Conservation (phyloP, 2,113 vertebrate species). For the Pomatostomus ruficeps region DNA sequence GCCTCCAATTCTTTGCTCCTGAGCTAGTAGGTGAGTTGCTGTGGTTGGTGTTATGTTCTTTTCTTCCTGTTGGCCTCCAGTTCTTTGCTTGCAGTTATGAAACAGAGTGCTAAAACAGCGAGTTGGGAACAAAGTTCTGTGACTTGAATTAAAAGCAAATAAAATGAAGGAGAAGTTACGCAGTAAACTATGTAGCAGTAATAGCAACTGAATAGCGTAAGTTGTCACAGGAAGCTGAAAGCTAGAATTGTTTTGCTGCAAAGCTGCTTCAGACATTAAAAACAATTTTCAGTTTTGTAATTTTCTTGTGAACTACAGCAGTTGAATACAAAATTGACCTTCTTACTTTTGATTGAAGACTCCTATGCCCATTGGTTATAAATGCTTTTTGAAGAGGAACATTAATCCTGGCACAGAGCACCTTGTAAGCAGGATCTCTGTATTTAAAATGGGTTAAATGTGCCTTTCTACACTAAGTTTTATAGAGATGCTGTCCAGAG, state of each 20-base stretch:
- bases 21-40: not conserved
- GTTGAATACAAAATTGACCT: not conserved
- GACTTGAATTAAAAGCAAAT: slow-evolving; percentile 32
- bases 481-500: not conserved
- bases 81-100: slow-evolving; percentile 8
- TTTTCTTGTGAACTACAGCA: not conserved
- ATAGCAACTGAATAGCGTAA: not conserved
- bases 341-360: not conserved
- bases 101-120: not conserved
- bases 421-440: not conserved
- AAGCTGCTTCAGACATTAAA: not conserved
- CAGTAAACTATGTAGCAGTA: not conserved
- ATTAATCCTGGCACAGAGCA: not conserved
- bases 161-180: not conserved
- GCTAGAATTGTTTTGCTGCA: not conserved
- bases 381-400: not conserved
- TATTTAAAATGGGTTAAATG: not conserved
- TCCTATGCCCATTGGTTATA: not conserved
- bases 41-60: not conserved
- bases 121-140: not conserved
- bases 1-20: not conserved
- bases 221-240: not conserved
- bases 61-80: not conserved
- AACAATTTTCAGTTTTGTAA: not conserved
- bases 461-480: not conserved